phyloP scores from a whole-genome alignment of 2,888 invertebrate species.

The Seira musarum region DNA sequence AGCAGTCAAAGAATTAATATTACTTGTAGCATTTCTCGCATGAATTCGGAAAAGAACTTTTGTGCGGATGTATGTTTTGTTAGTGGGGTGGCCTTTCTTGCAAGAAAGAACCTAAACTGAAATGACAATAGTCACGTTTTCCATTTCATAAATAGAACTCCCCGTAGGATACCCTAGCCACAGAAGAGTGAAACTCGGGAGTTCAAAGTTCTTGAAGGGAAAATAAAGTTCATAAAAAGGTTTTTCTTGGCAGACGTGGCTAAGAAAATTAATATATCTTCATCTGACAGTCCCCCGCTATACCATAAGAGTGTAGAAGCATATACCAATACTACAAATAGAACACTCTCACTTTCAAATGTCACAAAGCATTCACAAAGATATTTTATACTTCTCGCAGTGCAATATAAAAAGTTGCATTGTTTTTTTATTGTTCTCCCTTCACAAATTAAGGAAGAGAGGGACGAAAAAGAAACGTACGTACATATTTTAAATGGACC shows the following conservation, averaged over 20 bases:
- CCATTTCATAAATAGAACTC: constrained; percentile 42
- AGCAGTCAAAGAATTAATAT: neutral
- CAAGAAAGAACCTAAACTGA: neutral
- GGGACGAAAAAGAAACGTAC: neutral
- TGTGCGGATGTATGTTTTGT: neutral
- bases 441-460: neutral
- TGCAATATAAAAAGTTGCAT: neutral
- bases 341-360: neutral
- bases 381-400: too few relatives aligned
- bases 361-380: neutral
- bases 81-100: neutral
- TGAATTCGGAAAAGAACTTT: neutral
- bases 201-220: constrained; percentile 46
- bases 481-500: too few relatives aligned
- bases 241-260: constrained; percentile 21
- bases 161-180: constrained; percentile 14
- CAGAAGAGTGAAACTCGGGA: constrained; percentile 2
- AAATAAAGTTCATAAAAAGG: constrained; percentile 43
- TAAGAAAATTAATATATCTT: constrained; percentile 40
- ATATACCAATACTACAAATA: too few relatives aligned
- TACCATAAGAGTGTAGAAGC: too few relatives aligned
- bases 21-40: neutral
- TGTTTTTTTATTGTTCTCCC: neutral
- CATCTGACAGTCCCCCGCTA: neutral
- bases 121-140: constrained; percentile 45